Conservation (phyloP, 1,140 invertebrate species). For the Prorops nasuta region DNA sequence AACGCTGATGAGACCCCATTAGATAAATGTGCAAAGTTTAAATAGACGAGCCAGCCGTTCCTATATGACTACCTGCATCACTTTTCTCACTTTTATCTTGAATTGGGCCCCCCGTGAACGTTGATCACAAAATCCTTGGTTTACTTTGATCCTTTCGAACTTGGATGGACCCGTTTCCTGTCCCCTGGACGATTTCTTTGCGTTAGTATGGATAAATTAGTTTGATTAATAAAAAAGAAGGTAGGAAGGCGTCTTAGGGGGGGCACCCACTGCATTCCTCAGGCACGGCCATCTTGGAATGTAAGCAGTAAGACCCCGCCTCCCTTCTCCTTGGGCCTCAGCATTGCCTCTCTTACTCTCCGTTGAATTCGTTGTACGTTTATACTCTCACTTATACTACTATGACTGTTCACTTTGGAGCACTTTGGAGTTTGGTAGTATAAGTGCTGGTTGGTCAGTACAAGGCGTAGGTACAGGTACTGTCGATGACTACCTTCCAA, state of each 20-base stretch:
- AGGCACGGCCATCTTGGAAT: conserved; percentile 60
- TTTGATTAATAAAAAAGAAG: conserved; percentile 45
- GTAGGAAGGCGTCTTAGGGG: conserved; percentile 43
- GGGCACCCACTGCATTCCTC: conserved; percentile 58
- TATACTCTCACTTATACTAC: no score
- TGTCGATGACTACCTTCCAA: no score
- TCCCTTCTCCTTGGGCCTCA: no score
- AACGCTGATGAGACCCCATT: conserved; percentile 24
- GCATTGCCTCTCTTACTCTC: no score
- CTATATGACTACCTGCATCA: neutral
- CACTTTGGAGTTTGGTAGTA: no score
- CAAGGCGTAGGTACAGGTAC: no score
- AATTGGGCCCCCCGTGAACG: neutral
- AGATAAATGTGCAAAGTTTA: conserved; percentile 21
- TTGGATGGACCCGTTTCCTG: no score
- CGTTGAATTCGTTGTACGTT: no score
- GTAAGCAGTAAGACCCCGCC: conserved; percentile 57
- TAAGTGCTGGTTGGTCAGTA: no score
- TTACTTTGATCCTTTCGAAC: no score
- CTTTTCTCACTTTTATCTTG: neutral
- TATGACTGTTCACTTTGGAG: no score
- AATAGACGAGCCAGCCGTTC: neutral
- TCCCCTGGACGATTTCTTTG: no score
- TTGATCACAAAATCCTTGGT: conserved; percentile 2
- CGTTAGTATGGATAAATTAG: conserved; percentile 41